Evolutionary conservation across 2,797 vertebrate species (phyloP), one percentile per base, ranked within the genome.

Genomic region (Sebastes vulpes): DNA sequence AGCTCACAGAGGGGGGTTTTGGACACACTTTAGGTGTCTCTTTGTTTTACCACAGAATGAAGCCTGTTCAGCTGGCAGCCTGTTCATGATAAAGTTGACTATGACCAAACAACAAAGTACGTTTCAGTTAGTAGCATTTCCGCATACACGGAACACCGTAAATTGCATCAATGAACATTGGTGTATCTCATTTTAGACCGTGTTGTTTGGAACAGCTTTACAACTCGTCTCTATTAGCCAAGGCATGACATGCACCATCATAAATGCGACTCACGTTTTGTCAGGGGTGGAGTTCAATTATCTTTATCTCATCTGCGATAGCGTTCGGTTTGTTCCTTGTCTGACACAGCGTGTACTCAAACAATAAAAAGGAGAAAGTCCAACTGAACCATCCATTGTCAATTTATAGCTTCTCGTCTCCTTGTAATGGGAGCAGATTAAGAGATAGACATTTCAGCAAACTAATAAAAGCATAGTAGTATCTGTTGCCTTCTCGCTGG

Each of bases 221-320:
- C 10, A 77, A 59, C 25, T 6, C 3, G 2, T 46, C 25, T 59
- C 21, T 10, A 18, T 70, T 59, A 18, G 46, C 3, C 35, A 42
- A 42, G 35, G 5, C 35, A 42, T 16, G 35, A 42, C 35, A 42
- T 42, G 35, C 35, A 42, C 35, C 12, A 6, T 42, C 35, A 42
- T 42, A 42, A 42, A 42, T 42, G 35, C 35, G 1, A 38, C 71
- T 79, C 5, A 6, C 21, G 18, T 46, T 69, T 48, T 52, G 8
- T 46, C 28, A 48, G 72, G 65, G 26, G 12, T 21, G 0, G 52
- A 79, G 83, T 87, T 86, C 91, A 80, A 20, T 65, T 73, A 53
- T 58, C 72, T 72, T 91, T 86, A 86, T 91, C 83, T 83, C 59
- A 74, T 75, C 35, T 38, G 11, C 7, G 71, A 85, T 83, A 84